These are phyloP conservation scores for Xenentodon cancila DNA, from an alignment of 2,797 vertebrate species.

Conservation along the genomic window DNA sequence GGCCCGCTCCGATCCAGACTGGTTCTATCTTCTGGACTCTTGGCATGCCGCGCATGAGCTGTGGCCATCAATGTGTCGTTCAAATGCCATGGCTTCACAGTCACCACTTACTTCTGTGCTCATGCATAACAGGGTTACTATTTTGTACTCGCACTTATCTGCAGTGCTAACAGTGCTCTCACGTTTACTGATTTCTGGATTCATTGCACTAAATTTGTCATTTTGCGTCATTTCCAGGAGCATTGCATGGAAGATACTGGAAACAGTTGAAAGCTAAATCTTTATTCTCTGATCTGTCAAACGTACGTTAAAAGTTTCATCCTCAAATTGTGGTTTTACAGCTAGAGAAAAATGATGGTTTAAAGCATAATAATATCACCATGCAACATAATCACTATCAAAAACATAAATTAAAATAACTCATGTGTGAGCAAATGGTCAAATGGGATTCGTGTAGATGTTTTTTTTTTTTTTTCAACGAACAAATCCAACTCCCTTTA, in stretches of 20 bases:
- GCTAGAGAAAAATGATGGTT: background rate
- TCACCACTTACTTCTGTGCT: constrained; percentile 65
- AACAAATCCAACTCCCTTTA: no score
- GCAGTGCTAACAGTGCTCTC: constrained; percentile 35
- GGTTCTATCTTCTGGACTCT: constrained; percentile 87
- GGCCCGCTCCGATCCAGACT: constrained; percentile 83
- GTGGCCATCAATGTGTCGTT: constrained; percentile 83
- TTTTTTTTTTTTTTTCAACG: background rate
- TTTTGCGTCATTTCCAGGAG: background rate
- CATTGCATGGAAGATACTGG: background rate
- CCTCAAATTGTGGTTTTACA: no score
- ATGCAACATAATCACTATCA: no score
- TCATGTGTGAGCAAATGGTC: background rate
- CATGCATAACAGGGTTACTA: constrained; percentile 68
- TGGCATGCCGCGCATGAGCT: constrained; percentile 72
- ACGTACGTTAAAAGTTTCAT: no score
- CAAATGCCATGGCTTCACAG: constrained; percentile 80
- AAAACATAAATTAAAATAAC: background rate
- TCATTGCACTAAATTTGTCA: background rate
- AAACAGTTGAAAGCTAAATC: background rate
- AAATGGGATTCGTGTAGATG: background rate
- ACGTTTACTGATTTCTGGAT: constrained; percentile 22
- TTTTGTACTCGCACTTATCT: constrained; percentile 43
- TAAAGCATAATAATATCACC: background rate
- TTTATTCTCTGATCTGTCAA: no score